These are phyloP conservation scores for Rambutsinella grinnellia DNA, from an alignment of 2,888 invertebrate genomes.

Conservation along the genomic window DNA sequence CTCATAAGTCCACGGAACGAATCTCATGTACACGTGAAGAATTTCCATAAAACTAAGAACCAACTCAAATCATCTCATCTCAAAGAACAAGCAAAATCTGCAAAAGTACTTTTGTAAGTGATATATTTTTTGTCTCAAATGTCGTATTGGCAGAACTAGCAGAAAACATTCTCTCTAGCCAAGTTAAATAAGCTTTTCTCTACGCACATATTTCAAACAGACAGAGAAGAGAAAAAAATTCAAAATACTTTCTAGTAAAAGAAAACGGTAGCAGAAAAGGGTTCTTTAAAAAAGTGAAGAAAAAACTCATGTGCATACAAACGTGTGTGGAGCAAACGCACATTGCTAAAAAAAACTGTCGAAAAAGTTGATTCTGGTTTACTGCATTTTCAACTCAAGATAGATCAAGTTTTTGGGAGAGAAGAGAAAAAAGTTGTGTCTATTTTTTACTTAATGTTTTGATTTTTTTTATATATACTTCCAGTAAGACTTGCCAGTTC, in stretches of 20 bases:
- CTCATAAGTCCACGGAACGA: conserved; percentile 12
- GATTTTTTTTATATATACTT: conserved; percentile 61
- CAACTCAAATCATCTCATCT: too few species aligned
- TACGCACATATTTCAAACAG: background rate
- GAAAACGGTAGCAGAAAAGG: background rate
- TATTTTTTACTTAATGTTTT: conserved; percentile 66
- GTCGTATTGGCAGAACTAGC: conserved; percentile 36
- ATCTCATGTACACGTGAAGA: conserved; percentile 29
- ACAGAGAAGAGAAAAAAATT: background rate
- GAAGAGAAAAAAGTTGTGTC: conserved; percentile 55
- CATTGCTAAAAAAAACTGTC: conserved; percentile 50
- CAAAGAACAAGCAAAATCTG: conserved; percentile 29
- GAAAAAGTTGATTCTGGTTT: conserved; percentile 49
- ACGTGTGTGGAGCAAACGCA: conserved; percentile 44
- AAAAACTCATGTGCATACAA: conserved; percentile 19
- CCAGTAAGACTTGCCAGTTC: background rate
- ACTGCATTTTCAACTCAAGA: conserved; percentile 15
- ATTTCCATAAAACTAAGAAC: conserved; percentile 22
- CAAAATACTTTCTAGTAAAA: background rate
- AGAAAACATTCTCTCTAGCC: conserved; percentile 8
- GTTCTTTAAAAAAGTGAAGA: background rate
- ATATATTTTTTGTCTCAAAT: conserved; percentile 3
- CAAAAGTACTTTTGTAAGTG: conserved; percentile 43
- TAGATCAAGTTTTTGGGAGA: conserved; percentile 26
- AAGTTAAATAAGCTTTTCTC: background rate